phyloP scores from a whole-genome alignment of 2,888 invertebrate genomes.

The Latrodectus hesperus region DNA sequence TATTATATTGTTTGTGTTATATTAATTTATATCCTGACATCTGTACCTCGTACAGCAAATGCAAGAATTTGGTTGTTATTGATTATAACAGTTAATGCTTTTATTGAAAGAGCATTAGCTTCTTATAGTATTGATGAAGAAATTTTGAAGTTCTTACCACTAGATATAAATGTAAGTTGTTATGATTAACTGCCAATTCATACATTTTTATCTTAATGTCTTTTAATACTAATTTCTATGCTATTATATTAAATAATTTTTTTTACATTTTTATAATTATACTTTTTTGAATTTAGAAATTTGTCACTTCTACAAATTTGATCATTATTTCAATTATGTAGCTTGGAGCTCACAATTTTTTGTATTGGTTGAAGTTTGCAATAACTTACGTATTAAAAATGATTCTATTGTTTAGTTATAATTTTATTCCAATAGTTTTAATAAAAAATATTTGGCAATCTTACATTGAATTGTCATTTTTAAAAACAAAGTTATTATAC shows the following conservation, averaged over 20 bases:
- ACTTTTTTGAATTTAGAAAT: no score
- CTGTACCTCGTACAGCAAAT: slow-evolving; percentile 78
- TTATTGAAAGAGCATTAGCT: slow-evolving; percentile 75
- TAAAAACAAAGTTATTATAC: no score
- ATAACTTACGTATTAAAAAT: no score
- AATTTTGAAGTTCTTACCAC: slow-evolving; percentile 13
- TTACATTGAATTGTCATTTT: no score
- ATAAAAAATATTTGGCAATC: no score
- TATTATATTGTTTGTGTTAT: slow-evolving; percentile 79
- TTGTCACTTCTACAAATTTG: no score
- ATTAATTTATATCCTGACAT: slow-evolving; percentile 79
- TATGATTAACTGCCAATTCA: no score
- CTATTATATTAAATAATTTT: not conserved
- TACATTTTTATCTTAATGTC: not conserved
- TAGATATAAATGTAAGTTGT: slow-evolving; percentile 38
- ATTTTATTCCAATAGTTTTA: no score
- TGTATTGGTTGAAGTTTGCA: no score
- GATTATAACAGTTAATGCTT: slow-evolving; percentile 77
- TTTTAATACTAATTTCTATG: not conserved
- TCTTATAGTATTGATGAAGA: slow-evolving; percentile 55
- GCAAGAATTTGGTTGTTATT: slow-evolving; percentile 79
- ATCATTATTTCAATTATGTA: no score
- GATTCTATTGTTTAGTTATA: no score
- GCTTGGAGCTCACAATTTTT: no score
- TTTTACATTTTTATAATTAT: not conserved